Conservation (phyloP, 2,113 vertebrate genomes). For the Paedocypris sp. region DNA sequence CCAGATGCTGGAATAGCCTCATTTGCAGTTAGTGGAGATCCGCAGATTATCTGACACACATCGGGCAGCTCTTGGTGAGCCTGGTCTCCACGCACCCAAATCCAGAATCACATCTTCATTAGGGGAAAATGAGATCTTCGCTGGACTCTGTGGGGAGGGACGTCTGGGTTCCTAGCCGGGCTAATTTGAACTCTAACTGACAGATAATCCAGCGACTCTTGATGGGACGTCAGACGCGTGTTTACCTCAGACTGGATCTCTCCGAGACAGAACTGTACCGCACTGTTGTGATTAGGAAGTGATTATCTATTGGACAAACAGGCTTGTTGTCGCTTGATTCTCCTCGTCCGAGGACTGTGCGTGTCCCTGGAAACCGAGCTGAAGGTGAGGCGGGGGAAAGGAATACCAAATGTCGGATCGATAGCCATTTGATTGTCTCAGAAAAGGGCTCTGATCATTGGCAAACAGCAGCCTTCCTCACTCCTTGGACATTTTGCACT, state of each 20-base stretch:
- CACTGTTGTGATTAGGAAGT: constrained; percentile 3
- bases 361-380: neutral
- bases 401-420: constrained; percentile 19
- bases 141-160: neutral
- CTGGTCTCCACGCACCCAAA: constrained; percentile 6
- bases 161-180: constrained; percentile 15
- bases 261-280: neutral
- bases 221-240: neutral
- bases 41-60: constrained; percentile 7
- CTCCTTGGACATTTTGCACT: constrained; percentile 33
- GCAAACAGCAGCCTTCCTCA: constrained; percentile 13
- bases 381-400: neutral
- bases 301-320: constrained; percentile 7
- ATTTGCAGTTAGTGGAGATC: constrained; percentile 12
- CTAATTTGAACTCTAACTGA: constrained; percentile 19
- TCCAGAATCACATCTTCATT: constrained; percentile 25
- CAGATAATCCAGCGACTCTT: neutral
- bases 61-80: neutral
- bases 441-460: constrained; percentile 27
- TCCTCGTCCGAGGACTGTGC: neutral
- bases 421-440: constrained; percentile 29
- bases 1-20: constrained; percentile 5
- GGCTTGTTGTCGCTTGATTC: neutral
- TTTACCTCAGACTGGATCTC: neutral
- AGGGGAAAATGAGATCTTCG: constrained; percentile 15